phyloP scores from a whole-genome alignment of 2,797 vertebrate genomes.

The Capromys pilorides region DNA sequence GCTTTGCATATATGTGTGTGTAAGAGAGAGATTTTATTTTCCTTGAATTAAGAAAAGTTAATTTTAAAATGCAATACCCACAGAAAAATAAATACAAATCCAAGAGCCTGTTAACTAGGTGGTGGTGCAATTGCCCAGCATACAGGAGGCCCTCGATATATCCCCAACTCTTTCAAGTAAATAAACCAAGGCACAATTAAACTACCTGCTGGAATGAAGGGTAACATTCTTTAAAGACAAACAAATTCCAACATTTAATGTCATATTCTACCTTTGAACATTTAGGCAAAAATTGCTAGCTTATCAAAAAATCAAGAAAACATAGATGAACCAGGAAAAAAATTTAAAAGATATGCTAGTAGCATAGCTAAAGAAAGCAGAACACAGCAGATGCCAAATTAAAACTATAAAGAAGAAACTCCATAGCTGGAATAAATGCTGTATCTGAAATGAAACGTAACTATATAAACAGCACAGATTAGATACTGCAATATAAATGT shows the following conservation, averaged over 20 bases:
- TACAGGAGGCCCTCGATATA: background rate
- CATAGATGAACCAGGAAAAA: background rate
- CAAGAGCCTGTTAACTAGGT: slow-evolving; percentile 14
- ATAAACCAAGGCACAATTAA: background rate
- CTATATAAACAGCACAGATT: background rate
- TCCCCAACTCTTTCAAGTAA: background rate
- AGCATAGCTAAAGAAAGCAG: background rate
- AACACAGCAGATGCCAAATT: slow-evolving; percentile 21
- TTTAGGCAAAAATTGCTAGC: slow-evolving; percentile 10
- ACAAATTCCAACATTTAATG: background rate
- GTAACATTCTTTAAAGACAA: background rate
- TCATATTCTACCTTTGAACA: slow-evolving; percentile 35
- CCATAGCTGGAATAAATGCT: slow-evolving; percentile 13
- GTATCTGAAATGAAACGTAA: slow-evolving; percentile 34
- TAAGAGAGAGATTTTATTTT: background rate
- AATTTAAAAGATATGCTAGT: background rate
- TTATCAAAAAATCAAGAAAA: slow-evolving; percentile 39
- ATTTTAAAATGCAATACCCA: slow-evolving; percentile 31
- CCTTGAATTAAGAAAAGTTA: slow-evolving; percentile 53
- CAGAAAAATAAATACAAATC: slow-evolving; percentile 32
- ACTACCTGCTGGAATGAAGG: background rate
- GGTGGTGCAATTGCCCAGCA: background rate
- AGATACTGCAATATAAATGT: background rate
- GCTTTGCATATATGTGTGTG: background rate
- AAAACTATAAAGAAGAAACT: background rate